Evolutionary conservation across 2,888 invertebrate genomes (phyloP).

Genomic region (Liopterus haemorrhoidalis): DNA sequence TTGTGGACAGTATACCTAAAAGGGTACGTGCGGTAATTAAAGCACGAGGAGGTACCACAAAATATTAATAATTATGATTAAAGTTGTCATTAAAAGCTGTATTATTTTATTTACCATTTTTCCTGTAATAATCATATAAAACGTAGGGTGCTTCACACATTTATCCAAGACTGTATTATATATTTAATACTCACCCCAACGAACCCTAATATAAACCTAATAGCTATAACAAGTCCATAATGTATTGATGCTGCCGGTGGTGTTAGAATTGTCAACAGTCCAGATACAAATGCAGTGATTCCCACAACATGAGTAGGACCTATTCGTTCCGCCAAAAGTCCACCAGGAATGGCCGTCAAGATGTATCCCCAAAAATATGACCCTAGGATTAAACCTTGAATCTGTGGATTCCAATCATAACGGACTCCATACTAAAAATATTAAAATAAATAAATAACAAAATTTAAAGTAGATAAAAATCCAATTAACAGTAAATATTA

Average conservation of each 20-base stretch:
- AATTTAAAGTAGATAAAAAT: too few species aligned
- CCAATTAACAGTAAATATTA: too few species aligned
- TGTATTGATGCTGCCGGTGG: slow-evolving; percentile 56
- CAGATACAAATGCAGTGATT: slow-evolving; percentile 49
- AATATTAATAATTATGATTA: too few species aligned
- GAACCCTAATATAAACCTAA: slow-evolving; percentile 57
- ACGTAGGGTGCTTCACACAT: too few species aligned
- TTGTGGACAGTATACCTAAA: too few species aligned
- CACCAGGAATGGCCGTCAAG: slow-evolving; percentile 59
- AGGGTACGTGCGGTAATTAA: too few species aligned
- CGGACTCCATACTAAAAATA: slow-evolving; percentile 46
- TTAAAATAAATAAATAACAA: slow-evolving; percentile 7
- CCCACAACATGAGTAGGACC: slow-evolving; percentile 58
- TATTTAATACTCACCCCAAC: slow-evolving; percentile 51
- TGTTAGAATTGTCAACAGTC: slow-evolving; percentile 53
- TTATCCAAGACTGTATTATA: too few species aligned
- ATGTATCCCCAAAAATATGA: slow-evolving; percentile 68
- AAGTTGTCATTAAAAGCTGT: too few species aligned
- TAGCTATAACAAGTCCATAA: slow-evolving; percentile 51
- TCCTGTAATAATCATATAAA: too few species aligned
- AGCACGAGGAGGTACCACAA: too few species aligned
- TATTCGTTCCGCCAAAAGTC: slow-evolving; percentile 59
- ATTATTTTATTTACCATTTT: too few species aligned
- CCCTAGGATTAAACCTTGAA: slow-evolving; percentile 60
- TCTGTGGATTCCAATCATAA: slow-evolving; percentile 54